phyloP scores from a whole-genome alignment of 2,888 invertebrate species.

The Pachliopta kotzebuea region DNA sequence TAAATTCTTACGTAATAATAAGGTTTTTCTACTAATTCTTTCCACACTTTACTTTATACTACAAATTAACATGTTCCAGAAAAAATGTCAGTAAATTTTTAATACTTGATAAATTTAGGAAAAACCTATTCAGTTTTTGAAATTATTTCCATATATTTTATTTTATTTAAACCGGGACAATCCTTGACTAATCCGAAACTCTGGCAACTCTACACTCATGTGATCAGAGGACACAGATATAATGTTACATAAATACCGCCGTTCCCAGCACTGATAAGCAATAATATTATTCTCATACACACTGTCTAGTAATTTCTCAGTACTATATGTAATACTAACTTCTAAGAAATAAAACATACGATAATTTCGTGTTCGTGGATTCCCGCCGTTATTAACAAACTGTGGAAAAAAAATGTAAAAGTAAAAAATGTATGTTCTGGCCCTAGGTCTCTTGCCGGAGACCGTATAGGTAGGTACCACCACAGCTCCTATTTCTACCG shows the following conservation, averaged over 20 bases:
- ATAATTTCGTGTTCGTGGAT: background rate
- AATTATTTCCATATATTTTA: too few species aligned
- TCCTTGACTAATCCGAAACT: conserved; percentile 1
- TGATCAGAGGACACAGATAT: conserved; percentile 33
- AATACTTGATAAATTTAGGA: too few species aligned
- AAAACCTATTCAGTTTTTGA: too few species aligned
- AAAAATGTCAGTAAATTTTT: too few species aligned
- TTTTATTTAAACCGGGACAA: background rate
- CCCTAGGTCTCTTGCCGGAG: too few species aligned
- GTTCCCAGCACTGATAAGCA: conserved; percentile 34
- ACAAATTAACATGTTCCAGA: too few species aligned
- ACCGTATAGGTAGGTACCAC: too few species aligned
- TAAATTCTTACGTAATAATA: too few species aligned
- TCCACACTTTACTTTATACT: too few species aligned
- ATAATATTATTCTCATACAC: conserved; percentile 35
- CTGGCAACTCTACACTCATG: conserved; percentile 12
- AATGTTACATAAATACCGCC: conserved; percentile 38
- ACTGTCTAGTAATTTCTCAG: conserved; percentile 29
- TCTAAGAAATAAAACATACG: conserved; percentile 31
- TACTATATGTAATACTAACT: conserved; percentile 30
- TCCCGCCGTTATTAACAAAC: background rate
- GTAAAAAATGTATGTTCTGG: too few species aligned
- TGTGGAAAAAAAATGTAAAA: background rate
- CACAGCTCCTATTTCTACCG: too few species aligned
- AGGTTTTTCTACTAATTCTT: too few species aligned